These are phyloP conservation scores for Pseudochaenichthys georgianus DNA, from an alignment of 2,797 vertebrate species.

Conservation along the genomic window DNA sequence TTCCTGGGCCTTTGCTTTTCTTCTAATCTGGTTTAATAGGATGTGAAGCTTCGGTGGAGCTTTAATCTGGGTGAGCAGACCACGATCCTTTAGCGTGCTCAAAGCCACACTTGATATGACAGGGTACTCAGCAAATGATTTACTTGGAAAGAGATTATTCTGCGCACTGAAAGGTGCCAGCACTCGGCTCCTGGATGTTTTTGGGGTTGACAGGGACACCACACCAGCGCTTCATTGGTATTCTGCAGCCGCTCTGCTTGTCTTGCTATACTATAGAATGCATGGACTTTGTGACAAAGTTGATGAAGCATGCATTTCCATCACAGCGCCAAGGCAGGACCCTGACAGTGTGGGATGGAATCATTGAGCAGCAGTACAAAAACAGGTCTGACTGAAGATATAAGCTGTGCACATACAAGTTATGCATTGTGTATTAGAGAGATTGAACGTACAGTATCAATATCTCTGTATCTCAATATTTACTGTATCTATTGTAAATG, in stretches of 20 bases:
- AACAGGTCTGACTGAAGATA: constrained; percentile 23
- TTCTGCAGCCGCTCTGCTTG: constrained; percentile 42
- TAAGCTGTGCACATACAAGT: constrained; percentile 10
- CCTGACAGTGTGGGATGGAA: constrained; percentile 24
- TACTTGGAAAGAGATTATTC: constrained; percentile 60
- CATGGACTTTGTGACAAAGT: constrained; percentile 78
- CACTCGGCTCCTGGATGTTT: constrained; percentile 42
- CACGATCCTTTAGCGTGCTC: constrained; percentile 36
- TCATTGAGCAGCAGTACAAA: constrained; percentile 35
- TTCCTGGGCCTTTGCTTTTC: constrained; percentile 48
- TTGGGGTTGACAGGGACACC: constrained; percentile 50
- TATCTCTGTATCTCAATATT: background rate
- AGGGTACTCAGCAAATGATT: constrained; percentile 55
- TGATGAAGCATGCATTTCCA: constrained; percentile 77
- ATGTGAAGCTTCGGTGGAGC: constrained; percentile 47
- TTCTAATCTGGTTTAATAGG: constrained; percentile 66
- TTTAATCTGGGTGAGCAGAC: constrained; percentile 58
- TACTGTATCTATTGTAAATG: background rate
- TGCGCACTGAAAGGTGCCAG: constrained; percentile 43
- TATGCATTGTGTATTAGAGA: constrained; percentile 24
- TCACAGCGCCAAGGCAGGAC: constrained; percentile 46
- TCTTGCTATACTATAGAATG: constrained; percentile 67
- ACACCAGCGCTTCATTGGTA: constrained; percentile 56
- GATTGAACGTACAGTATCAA: constrained; percentile 7
- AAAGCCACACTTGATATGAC: constrained; percentile 47